Evolutionary conservation across 2,888 invertebrate genomes (phyloP), one percentile per base, ranked within the genome.

Genomic region (Pegoplata infirma): DNA sequence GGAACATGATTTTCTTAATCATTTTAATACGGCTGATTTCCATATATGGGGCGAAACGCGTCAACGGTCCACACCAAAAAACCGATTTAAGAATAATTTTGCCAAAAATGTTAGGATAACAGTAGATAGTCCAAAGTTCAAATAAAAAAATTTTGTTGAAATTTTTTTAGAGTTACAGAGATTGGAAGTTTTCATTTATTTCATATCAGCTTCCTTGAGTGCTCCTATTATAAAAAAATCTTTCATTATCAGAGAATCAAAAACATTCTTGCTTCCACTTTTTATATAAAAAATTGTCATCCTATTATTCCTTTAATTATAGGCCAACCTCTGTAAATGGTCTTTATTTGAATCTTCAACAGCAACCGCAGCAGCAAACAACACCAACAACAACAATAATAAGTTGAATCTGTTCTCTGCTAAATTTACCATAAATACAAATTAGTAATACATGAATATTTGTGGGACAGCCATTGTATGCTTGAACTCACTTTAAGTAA

Each of bases 351-450:
- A 4, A 36, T 36, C 36, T 4, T 36, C 36, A 36, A 36, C 7
- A 36, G 36, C 36, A 36, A 12, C 1, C 36, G 6, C 25, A 25
- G 6, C 6, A 25, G 25, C 25, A 6, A 6, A 36, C 10, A 2
- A 28, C 10, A 12, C 10, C 36, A 40, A n/a, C n/a, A 40, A 40
- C 8, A 14, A 25, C 3, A 25, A 14, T 12, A 36, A 25, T 3
- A 73, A 44, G 1, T 55, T 56, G 55, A 47, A 55, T 40, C 5
- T 40, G 36, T 56, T n/a, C 23, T 46, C 36, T 36, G 49, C 25
- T 36, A 72, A 72, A 72, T 72, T 72, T 64, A 25, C 64, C 64
- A 72, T 72, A 64, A 72, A 72, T 64, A 64, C 49, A 64, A 72
- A 72, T 72, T 72, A 58, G 59, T 51, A 23, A 10, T 46, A 55